Evolutionary conservation across 1,140 invertebrate genomes (phyloP).

Genomic region (Apolygus lucorum): DNA sequence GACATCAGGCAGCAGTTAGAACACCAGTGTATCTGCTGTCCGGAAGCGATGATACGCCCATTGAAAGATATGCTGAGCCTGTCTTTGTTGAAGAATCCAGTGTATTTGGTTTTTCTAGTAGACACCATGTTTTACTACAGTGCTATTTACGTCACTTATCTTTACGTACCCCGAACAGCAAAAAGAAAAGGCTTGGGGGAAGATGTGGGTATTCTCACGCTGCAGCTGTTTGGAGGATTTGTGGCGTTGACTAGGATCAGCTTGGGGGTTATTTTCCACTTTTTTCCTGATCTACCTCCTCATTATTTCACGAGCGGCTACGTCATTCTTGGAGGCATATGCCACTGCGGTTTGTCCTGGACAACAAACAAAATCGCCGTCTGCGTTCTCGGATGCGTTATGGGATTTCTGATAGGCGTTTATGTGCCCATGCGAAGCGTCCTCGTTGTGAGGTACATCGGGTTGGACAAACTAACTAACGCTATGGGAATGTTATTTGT

Average conservation of each 20-base stretch:
- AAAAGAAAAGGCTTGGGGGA: not conserved
- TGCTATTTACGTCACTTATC: not conserved
- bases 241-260: not conserved
- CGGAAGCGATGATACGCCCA: not conserved
- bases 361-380: not conserved
- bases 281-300: not conserved
- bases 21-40: not conserved
- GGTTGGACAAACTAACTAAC: not conserved
- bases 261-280: not conserved
- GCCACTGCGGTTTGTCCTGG: not conserved
- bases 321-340: not conserved
- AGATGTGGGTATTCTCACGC: not conserved
- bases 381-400: not conserved
- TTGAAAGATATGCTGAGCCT: not conserved
- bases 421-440: not conserved
- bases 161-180: not conserved
- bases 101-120: not conserved
- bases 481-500: constrained; percentile 5
- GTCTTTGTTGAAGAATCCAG: not conserved
- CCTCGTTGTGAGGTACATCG: not conserved
- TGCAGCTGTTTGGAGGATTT: not conserved
- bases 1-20: not conserved
- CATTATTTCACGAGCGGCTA: not conserved
- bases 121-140: constrained; percentile 6
- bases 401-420: not conserved